Evolutionary conservation across 2,113 vertebrate genomes (phyloP).

Genomic region (Solenodon paradoxus): DNA sequence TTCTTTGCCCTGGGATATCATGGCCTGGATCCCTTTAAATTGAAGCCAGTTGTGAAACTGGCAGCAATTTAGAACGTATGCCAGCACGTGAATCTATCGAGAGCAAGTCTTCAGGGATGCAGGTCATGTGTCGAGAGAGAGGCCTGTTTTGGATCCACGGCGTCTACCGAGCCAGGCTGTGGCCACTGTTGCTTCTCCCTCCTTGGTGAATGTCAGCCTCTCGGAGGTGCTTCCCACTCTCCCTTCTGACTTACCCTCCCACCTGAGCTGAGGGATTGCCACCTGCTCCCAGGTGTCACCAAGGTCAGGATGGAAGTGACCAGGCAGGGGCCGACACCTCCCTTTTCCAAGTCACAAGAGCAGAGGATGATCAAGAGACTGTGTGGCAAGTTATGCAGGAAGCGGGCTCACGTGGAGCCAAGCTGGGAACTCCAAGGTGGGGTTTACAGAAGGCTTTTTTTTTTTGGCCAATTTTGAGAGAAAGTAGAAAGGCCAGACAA

Average conservation of each 20-base stretch:
- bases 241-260: neutral
- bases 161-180: neutral
- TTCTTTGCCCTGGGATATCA: conserved; percentile 29
- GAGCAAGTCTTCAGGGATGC: conserved; percentile 49
- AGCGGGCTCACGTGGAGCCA: neutral
- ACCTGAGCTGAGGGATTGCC: neutral
- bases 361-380: neutral
- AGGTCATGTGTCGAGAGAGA: conserved; percentile 46
- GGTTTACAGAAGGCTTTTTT: neutral
- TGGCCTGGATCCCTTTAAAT: conserved; percentile 65
- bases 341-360: neutral
- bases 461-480: neutral
- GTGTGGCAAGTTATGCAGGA: neutral
- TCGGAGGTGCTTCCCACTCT: neutral
- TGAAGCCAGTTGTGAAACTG: conserved; percentile 70
- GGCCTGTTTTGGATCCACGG: conserved; percentile 60
- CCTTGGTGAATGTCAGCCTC: accelerated
- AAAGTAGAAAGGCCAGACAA: conserved; percentile 6
- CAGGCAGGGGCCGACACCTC: neutral
- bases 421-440: neutral
- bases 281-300: neutral
- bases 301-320: neutral
- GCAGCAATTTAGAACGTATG: conserved; percentile 58
- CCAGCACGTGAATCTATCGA: conserved; percentile 30
- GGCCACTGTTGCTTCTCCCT: neutral